phyloP scores from a whole-genome alignment of 2,113 vertebrate species.

The Axis porcinus region DNA sequence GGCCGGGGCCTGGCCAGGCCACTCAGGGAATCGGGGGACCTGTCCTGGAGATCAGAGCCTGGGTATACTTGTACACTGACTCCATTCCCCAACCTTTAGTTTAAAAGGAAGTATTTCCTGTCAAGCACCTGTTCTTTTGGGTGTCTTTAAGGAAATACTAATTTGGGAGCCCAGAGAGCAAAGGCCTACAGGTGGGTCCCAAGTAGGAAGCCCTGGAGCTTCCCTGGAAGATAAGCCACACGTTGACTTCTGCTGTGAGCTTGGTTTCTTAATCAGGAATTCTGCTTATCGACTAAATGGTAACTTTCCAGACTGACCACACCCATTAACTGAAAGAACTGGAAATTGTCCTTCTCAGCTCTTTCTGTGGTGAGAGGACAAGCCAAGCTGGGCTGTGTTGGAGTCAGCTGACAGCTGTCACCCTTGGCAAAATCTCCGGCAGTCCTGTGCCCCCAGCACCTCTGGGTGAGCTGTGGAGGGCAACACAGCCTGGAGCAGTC shows the following conservation, averaged over 20 bases:
- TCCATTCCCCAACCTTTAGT: background rate
- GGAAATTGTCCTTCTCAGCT: background rate
- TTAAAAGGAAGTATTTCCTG: background rate
- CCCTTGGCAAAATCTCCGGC: background rate
- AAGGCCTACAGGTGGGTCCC: background rate
- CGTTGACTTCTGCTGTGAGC: background rate
- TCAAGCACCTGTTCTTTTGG: background rate
- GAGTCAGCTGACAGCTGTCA: background rate
- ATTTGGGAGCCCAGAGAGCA: background rate
- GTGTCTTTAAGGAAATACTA: background rate
- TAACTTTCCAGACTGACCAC: background rate
- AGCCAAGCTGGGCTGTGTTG: background rate
- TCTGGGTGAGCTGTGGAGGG: background rate
- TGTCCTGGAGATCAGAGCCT: background rate
- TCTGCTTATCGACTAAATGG: background rate
- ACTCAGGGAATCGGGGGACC: background rate
- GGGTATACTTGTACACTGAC: fast-evolving
- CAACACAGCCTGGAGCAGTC: fast-evolving
- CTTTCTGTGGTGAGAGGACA: background rate
- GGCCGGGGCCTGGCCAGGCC: background rate
- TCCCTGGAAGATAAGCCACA: background rate
- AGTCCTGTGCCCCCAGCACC: background rate
- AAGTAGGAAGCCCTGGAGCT: background rate
- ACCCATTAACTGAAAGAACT: background rate
- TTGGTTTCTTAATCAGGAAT: background rate